phyloP scores from a whole-genome alignment of 1,140 invertebrate species.

The Linepithema humile region DNA sequence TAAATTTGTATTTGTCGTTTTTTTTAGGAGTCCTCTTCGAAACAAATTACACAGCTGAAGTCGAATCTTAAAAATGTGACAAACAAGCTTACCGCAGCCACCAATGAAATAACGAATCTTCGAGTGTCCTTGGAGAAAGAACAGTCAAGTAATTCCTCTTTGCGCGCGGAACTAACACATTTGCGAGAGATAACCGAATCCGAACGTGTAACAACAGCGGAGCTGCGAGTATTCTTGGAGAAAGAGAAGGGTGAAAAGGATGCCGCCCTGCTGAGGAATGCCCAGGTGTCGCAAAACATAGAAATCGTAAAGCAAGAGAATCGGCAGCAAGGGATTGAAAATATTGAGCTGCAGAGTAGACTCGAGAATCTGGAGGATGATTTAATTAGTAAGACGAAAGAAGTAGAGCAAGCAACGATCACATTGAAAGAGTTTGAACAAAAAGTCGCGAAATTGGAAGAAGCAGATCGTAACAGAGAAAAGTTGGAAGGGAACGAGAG shows the following conservation, averaged over 20 bases:
- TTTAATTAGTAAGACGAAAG: slow-evolving; percentile 80
- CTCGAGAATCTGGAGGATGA: slow-evolving; percentile 77
- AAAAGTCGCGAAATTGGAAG: slow-evolving; percentile 83
- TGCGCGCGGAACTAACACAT: slow-evolving; percentile 76
- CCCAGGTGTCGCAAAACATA: slow-evolving; percentile 92
- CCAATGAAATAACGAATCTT: slow-evolving; percentile 75
- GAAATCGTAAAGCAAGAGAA: slow-evolving; percentile 90
- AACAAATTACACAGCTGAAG: slow-evolving; percentile 82
- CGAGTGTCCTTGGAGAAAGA: slow-evolving; percentile 75
- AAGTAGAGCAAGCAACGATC: slow-evolving; percentile 83
- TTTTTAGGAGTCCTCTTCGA: slow-evolving; percentile 78
- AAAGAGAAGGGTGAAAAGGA: slow-evolving; percentile 90
- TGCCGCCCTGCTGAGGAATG: slow-evolving; percentile 90
- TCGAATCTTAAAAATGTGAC: slow-evolving; percentile 80
- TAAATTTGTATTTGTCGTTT: slow-evolving; percentile 44
- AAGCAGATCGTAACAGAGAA: slow-evolving; percentile 79
- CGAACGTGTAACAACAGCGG: slow-evolving; percentile 73
- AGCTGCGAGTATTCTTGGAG: slow-evolving; percentile 76
- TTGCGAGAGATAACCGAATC: slow-evolving; percentile 76
- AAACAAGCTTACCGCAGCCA: slow-evolving; percentile 65
- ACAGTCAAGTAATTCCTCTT: slow-evolving; percentile 75
- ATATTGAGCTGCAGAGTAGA: slow-evolving; percentile 78
- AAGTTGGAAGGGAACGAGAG: slow-evolving; percentile 85
- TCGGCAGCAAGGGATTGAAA: slow-evolving; percentile 87
- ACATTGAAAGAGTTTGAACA: slow-evolving; percentile 83